Evolutionary conservation across 1,140 invertebrate genomes (phyloP).

Genomic region (Apis dorsata): DNA sequence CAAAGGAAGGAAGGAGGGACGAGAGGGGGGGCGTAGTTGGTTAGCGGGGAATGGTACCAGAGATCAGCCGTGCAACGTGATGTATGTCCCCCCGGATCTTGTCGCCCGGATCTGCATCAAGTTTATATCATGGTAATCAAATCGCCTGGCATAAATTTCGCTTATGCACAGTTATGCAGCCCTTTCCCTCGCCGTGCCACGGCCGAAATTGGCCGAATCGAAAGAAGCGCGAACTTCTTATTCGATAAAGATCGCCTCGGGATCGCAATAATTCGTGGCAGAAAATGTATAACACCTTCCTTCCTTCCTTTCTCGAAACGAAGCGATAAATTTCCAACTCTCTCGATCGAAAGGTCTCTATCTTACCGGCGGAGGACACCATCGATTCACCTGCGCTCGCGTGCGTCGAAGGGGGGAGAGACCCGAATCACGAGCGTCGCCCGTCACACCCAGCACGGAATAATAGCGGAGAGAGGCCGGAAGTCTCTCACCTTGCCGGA

Average conservation of each 20-base stretch:
- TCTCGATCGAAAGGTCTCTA: too few relatives aligned
- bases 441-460: constrained; percentile 74
- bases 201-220: constrained; percentile 62
- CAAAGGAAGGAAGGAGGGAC: constrained; percentile 41
- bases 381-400: constrained; percentile 12
- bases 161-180: constrained; percentile 74
- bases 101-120: constrained; percentile 76
- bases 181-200: too few relatives aligned
- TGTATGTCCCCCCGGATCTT: constrained; percentile 77
- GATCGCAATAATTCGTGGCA: not conserved
- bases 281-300: not conserved
- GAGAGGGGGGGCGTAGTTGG: constrained; percentile 46
- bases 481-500: constrained; percentile 67
- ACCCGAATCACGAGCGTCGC: constrained; percentile 18
- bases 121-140: constrained; percentile 80
- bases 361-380: too few relatives aligned
- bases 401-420: not conserved
- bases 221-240: constrained; percentile 43
- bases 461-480: constrained; percentile 72
- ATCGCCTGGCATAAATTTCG: constrained; percentile 78
- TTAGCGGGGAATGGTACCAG: constrained; percentile 65
- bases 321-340: not conserved
- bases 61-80: constrained; percentile 71
- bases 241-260: constrained; percentile 36
- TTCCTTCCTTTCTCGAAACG: too few relatives aligned